Percentiles rank a stretch among this genome's conserved stretches.
These are phyloP conservation scores for Archips xylosteana DNA, from an alignment of 2,888 invertebrate genomes.

Conservation along the genomic window DNA sequence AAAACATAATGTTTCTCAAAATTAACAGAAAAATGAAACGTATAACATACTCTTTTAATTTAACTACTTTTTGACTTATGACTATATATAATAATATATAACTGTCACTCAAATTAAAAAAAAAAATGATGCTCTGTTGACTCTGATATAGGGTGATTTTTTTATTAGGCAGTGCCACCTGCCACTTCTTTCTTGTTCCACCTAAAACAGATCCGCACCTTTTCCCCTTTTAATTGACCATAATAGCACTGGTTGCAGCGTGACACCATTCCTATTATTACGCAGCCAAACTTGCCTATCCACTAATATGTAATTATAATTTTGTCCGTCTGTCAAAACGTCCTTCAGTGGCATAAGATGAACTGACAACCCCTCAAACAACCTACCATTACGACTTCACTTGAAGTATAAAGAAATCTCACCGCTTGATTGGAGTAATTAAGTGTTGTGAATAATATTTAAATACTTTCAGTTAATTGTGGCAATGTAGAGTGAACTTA, in stretches of 20 bases:
- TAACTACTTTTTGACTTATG: no score
- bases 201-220: constrained; percentile 3
- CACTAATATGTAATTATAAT: constrained; percentile 43
- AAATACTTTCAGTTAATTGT: neutral
- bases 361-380: constrained; percentile 39
- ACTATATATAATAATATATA: neutral
- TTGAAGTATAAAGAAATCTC: constrained; percentile 39
- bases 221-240: constrained; percentile 14
- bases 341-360: constrained; percentile 42
- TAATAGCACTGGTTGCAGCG: constrained; percentile 35
- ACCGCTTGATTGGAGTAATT: constrained; percentile 38
- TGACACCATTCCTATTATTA: constrained; percentile 39
- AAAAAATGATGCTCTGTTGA: neutral
- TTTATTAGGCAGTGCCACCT: constrained; percentile 3
- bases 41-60: no score
- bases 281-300: constrained; percentile 31
- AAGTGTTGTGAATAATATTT: constrained; percentile 23
- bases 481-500: neutral
- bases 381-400: constrained; percentile 38
- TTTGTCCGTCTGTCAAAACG: constrained; percentile 43
- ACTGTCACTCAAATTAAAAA: neutral
- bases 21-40: no score
- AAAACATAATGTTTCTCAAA: no score
- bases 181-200: neutral
- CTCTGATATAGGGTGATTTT: neutral